These are phyloP conservation scores for Tortrix viridana DNA, from an alignment of 2,888 invertebrate species.

Conservation along the genomic window DNA sequence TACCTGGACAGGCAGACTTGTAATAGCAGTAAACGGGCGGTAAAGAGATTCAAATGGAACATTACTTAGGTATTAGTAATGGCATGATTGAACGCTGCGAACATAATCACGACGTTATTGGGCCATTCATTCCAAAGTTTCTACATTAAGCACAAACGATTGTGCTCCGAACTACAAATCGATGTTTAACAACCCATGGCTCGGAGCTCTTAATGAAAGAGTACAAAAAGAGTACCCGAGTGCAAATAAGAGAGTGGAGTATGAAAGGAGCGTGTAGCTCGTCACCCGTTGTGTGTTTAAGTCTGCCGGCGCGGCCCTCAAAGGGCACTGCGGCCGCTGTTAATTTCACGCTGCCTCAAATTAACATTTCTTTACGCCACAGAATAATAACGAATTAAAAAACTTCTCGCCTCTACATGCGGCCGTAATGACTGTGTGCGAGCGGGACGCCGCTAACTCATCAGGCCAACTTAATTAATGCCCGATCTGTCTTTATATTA, in stretches of 20 bases:
- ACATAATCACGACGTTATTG: slow-evolving; percentile 42
- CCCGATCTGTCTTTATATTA: slow-evolving; percentile 83
- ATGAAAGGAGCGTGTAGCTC: slow-evolving; percentile 73
- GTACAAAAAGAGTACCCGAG: slow-evolving; percentile 75
- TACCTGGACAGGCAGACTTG: slow-evolving; percentile 21
- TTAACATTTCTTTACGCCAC: slow-evolving; percentile 85
- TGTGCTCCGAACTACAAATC: slow-evolving; percentile 59
- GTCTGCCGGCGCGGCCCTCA: slow-evolving; percentile 76
- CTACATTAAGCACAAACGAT: slow-evolving; percentile 61
- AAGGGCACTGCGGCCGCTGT: slow-evolving; percentile 80
- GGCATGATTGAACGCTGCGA: slow-evolving; percentile 43
- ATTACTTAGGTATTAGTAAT: slow-evolving; percentile 48
- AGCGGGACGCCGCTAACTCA: slow-evolving; percentile 73
- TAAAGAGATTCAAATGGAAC: slow-evolving; percentile 35
- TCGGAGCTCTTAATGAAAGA: slow-evolving; percentile 73
- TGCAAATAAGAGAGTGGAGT: slow-evolving; percentile 80
- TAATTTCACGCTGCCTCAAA: slow-evolving; percentile 85
- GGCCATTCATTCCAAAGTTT: slow-evolving; percentile 50
- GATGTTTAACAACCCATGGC: slow-evolving; percentile 74
- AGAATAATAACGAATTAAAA: slow-evolving; percentile 84
- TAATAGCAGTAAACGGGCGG: slow-evolving; percentile 31
- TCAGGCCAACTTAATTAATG: slow-evolving; percentile 82
- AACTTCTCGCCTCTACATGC: slow-evolving; percentile 80
- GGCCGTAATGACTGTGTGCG: slow-evolving; percentile 75
- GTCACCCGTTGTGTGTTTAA: slow-evolving; percentile 84